These are phyloP conservation scores for Microcebus tavaratra DNA, from an alignment of 2,113 vertebrate species.

Conservation along the genomic window DNA sequence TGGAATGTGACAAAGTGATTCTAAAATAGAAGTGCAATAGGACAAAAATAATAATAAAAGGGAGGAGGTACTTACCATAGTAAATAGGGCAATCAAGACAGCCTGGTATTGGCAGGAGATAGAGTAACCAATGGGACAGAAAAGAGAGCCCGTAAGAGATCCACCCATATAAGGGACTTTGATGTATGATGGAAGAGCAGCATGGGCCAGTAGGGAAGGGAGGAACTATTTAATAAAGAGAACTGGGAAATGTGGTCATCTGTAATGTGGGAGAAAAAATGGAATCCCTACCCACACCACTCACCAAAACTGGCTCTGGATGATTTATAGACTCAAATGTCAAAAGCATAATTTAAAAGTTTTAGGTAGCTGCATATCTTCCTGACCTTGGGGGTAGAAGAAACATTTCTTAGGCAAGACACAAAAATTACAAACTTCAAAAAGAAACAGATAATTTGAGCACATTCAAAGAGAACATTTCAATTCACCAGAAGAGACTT, in stretches of 20 bases:
- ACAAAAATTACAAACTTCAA: neutral
- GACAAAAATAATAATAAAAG: neutral
- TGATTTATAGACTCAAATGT: neutral
- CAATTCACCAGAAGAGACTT: neutral
- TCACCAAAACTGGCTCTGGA: neutral
- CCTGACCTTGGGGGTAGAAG: neutral
- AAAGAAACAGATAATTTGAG: neutral
- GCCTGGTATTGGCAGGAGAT: no score
- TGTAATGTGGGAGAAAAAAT: neutral
- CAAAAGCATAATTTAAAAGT: neutral
- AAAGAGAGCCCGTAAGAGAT: neutral
- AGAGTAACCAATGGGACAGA: neutral
- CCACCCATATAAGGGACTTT: neutral
- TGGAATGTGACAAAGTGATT: neutral
- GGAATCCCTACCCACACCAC: neutral
- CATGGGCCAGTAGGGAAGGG: neutral
- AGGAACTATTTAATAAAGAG: neutral
- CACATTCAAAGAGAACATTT: slow-evolving; percentile 6
- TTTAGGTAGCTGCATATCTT: slow-evolving; percentile 3
- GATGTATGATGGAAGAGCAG: neutral
- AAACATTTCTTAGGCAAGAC: neutral
- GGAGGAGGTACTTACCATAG: neutral
- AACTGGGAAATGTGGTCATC: neutral
- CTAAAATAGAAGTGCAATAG: neutral
- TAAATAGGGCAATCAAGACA: neutral